Evolutionary conservation across 2,797 vertebrate species (phyloP), one percentile per base, ranked within the genome.

Genomic region (Hapalemur alaotrensis): DNA sequence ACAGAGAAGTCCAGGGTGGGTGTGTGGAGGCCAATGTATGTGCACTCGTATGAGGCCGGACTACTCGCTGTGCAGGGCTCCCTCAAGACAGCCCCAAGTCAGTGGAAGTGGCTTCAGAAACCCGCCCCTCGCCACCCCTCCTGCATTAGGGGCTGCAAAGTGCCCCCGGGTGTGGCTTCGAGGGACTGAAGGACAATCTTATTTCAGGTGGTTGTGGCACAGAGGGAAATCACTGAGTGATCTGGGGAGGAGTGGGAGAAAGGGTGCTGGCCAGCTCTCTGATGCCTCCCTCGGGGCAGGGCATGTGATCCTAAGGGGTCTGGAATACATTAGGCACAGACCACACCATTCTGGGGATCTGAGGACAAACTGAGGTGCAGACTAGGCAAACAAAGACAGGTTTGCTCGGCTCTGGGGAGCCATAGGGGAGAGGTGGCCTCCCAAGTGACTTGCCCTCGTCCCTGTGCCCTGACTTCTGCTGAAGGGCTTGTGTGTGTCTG

Each of bases 331-430:
- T 96, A 97, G 80, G 63, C 93, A 46, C 65, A 52, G 92, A 84
- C 63, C 35, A 73, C 65, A 52, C 65, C 25, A 4, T 89, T 57
- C 82, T 92, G 67, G 50, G 69, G 79, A 69, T 41, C 93, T 95
- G 65, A 54, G 38, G 93, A 88, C 78, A 93, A 91, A 61, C 82
- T 48, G 93, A 78, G 95, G 91, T 94, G 28, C 32, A 28, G 65
- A 63, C 70, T 46, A 43, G 32, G 80, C 93, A 95, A 89, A 98
- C 97, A 98, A 95, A 97, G 97, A n/a, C 91, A 89, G 92, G 89
- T 96, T 91, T 89, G 76, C 89, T 85, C 72, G 88, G 87, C 87
- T 83, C 6, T 57, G 50, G 32, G 65, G 41, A 75, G n/a, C 72
- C 79, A 76, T n/a, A 59, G 89, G 18, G n/a, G 69, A 88, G 69